Base-by-base conservation (phyloP, 2,888 invertebrate genomes). In the Galerucella calmariensis region DNA sequence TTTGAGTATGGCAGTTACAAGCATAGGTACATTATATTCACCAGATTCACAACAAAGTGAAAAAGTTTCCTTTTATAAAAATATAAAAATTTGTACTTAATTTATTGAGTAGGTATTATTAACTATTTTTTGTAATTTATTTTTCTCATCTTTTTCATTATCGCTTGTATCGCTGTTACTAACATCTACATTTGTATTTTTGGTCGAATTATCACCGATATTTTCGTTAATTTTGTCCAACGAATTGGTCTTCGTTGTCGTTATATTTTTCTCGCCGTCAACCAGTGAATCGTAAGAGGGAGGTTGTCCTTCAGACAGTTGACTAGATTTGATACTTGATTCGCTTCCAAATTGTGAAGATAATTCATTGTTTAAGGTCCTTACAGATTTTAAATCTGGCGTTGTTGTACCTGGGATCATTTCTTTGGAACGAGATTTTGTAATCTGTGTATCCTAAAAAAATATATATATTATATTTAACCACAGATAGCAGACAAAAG, bases 401-500 rank as follows among this genome's bases (percentile, higher is more conserved):
- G 74, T 76, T 14, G 69, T 63, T 6, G 14, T 73, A 46, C 78
- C 79, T 5, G 77, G 71, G 5, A 80, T 35, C 14, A 77, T 41
- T 70, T 80, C 80, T 67, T 79, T 81, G n/a, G 80, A 79, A 11
- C 73, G 14, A 1, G 77, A 66, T 67, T 79, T 80, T 35, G 77
- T 76, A 44, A 73, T 70, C n/a, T 59, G 67, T 53, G 72, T 67
- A 27, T 80, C 77, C 79, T 80, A 68, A 71, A 79, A 76, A 73
- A 35, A 56, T n/a, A n/a, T n/a, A n/a, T n/a, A n/a, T n/a, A n/a
- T n/a, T 14, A 44, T 27, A 27, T 67, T 27, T 4, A 59, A 35
- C 62, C 20, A 56, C 24, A 24, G n/a, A 61, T 59, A 59, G 5
- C 2, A 20, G 12, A 59, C 1, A 61, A 35, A 35, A 0, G 35